Conservation (phyloP, 2,888 invertebrate genomes). For the Conus canariensis region DNA sequence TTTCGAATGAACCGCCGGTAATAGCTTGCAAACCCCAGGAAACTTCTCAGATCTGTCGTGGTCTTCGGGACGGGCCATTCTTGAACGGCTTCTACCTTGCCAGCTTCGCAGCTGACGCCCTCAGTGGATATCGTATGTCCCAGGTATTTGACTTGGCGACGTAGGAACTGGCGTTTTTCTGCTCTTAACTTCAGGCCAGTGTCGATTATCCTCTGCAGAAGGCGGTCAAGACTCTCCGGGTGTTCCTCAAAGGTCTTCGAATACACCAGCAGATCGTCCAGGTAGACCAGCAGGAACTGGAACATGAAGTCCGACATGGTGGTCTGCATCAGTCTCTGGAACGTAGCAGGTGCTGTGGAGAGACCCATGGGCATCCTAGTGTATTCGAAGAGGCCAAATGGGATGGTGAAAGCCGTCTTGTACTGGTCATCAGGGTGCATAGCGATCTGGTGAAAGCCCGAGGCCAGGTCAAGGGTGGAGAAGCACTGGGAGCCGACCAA, state of each 20-base stretch:
- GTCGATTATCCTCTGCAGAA: constrained; percentile 47
- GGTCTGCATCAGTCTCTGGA: constrained; percentile 49
- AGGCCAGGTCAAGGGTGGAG: constrained; percentile 5
- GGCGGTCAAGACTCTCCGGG: constrained; percentile 51
- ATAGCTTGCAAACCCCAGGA: constrained; percentile 52
- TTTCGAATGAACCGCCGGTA: constrained; percentile 50
- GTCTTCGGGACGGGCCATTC: constrained; percentile 39
- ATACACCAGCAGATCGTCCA: constrained; percentile 44
- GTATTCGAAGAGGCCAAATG: constrained; percentile 47
- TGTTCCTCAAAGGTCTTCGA: constrained; percentile 53
- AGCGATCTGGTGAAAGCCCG: constrained; percentile 31
- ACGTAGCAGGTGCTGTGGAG: constrained; percentile 36
- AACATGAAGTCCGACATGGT: constrained; percentile 44
- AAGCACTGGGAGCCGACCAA: constrained; percentile 28
- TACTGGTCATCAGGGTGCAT: constrained; percentile 45
- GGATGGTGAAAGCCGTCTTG: constrained; percentile 52
- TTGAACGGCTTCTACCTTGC: constrained; percentile 36
- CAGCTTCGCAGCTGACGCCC: constrained; percentile 40
- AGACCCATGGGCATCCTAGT: constrained; percentile 43
- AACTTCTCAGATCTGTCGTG: constrained; percentile 21
- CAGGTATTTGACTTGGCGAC: constrained; percentile 42
- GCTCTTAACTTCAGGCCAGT: constrained; percentile 52
- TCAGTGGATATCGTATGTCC: constrained; percentile 47
- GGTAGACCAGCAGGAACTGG: constrained; percentile 40
- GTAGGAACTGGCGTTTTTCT: constrained; percentile 51